Evolutionary conservation across 2,888 invertebrate species (phyloP).

Genomic region (Diarsia rubi): DNA sequence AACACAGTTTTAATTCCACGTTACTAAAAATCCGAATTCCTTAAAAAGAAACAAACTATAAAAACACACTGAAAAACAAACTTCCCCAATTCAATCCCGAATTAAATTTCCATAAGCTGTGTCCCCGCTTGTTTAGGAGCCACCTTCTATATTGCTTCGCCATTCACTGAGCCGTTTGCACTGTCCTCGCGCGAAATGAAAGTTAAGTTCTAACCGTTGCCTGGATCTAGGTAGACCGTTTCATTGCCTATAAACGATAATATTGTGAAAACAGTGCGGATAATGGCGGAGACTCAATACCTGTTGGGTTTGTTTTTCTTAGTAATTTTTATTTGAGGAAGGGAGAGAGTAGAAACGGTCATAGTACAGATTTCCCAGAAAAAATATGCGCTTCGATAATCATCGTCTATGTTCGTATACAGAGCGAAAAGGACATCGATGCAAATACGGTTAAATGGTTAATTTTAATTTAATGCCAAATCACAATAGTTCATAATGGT

Average conservation of each 20-base stretch:
- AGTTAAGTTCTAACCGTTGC: slow-evolving; percentile 59
- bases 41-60: slow-evolving; percentile 2
- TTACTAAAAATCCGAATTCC: background rate
- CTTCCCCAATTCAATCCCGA: slow-evolving; percentile 14
- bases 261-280: slow-evolving; percentile 50
- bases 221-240: slow-evolving; percentile 43
- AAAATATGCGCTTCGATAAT: background rate
- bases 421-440: too few species aligned
- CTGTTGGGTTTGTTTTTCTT: background rate
- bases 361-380: background rate
- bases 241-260: slow-evolving; percentile 53
- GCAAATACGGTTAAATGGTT: too few species aligned
- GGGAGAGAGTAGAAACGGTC: background rate
- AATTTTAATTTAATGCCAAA: too few species aligned
- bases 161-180: slow-evolving; percentile 58
- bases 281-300: slow-evolving; percentile 36
- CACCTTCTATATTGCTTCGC: slow-evolving; percentile 62
- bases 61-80: background rate
- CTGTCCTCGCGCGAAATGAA: slow-evolving; percentile 61
- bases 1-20: background rate
- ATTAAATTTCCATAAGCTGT: slow-evolving; percentile 47
- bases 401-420: background rate
- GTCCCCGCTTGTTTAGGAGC: slow-evolving; percentile 49
- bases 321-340: background rate
- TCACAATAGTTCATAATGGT: too few species aligned